phyloP scores from a whole-genome alignment of 2,113 vertebrate genomes.

The Chaetodon trifascialis region DNA sequence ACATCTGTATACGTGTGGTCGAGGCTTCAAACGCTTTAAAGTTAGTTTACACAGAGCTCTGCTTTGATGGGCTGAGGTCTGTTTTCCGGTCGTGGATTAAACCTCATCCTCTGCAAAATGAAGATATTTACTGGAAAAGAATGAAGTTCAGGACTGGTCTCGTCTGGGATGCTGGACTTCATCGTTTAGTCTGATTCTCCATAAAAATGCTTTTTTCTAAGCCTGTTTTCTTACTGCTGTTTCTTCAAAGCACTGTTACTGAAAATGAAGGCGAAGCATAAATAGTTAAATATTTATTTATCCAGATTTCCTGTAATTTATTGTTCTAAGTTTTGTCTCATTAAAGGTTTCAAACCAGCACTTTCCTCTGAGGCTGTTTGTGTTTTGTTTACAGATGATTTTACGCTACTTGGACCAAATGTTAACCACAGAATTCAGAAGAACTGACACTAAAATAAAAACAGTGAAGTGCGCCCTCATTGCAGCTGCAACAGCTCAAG shows the following conservation, averaged over 20 bases:
- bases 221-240: conserved; percentile 50
- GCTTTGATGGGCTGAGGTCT: neutral
- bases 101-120: neutral
- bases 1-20: no score
- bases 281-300: conserved; percentile 73
- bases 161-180: neutral
- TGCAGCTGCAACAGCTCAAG: neutral
- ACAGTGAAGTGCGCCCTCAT: neutral
- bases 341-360: conserved; percentile 70
- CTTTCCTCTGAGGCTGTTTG: neutral
- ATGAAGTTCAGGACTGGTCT: neutral
- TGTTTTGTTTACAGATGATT: neutral
- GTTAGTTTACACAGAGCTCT: conserved; percentile 7
- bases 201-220: neutral
- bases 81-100: neutral
- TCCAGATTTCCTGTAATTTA: conserved; percentile 77
- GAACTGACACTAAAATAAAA: neutral
- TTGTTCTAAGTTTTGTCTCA: conserved; percentile 68
- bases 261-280: conserved; percentile 48
- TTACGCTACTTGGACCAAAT: no score
- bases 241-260: conserved; percentile 53
- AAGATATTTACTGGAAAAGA: neutral
- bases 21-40: neutral
- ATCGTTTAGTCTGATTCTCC: conserved; percentile 3
- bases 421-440: neutral